These are phyloP conservation scores for Hemicrepidius hirtus DNA, from an alignment of 2,888 invertebrate species.

Conservation along the genomic window DNA sequence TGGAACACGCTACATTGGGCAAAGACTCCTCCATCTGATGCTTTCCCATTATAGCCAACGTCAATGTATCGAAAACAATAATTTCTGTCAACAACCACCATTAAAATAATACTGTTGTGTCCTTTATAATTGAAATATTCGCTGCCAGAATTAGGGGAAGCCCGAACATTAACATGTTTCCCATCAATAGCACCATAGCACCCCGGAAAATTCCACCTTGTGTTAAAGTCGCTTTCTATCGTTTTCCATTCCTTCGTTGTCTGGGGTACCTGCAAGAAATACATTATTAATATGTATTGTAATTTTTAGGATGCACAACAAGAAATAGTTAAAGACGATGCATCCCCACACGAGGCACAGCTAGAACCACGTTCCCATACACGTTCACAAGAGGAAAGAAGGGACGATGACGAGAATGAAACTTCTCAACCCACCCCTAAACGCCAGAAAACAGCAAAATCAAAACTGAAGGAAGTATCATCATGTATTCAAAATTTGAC, in stretches of 20 bases:
- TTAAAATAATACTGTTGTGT: conserved; percentile 11
- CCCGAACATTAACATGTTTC: conserved; percentile 18
- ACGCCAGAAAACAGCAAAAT: no score
- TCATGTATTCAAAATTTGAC: no score
- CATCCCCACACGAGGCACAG: no score
- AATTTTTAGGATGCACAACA: not conserved
- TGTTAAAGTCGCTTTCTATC: not conserved
- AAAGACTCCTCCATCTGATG: conserved; percentile 30
- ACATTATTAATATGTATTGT: not conserved
- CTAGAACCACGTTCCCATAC: no score
- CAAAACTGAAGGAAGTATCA: no score
- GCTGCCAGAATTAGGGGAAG: conserved; percentile 2
- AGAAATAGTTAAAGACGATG: no score
- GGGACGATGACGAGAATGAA: no score
- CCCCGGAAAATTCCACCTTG: conserved; percentile 24
- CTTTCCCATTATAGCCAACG: conserved; percentile 23
- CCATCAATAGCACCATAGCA: conserved; percentile 28
- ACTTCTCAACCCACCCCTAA: no score
- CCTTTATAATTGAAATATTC: conserved; percentile 23
- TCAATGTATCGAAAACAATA: conserved; percentile 24
- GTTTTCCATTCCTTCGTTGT: conserved; percentile 13
- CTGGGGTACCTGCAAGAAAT: not conserved
- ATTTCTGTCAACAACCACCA: conserved; percentile 29
- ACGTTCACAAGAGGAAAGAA: no score
- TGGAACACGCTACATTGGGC: not conserved